Evolutionary conservation across 2,113 vertebrate genomes (phyloP).

Genomic region (human (Homo sapiens)): GRCh38 chr4:186140501-186141000

Average conservation of each 20-base stretch:
- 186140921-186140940: background rate
- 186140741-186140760: background rate
- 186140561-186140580: background rate
- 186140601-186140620: background rate
- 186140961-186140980: background rate
- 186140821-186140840: background rate
- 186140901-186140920: background rate
- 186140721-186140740: background rate
- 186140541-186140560: too few species aligned
- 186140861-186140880: background rate
- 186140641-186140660: background rate
- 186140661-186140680: background rate
- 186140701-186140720: background rate
- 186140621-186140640: background rate
- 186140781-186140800: background rate
- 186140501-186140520: too few species aligned
- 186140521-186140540: too few species aligned
- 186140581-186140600: background rate
- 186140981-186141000: background rate
- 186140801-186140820: background rate
- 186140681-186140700: background rate
- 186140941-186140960: background rate
- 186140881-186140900: background rate
- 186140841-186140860: background rate
- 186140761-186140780: background rate